Conservation (phyloP, 2,113 vertebrate genomes). For the Propithecus coquereli region DNA sequence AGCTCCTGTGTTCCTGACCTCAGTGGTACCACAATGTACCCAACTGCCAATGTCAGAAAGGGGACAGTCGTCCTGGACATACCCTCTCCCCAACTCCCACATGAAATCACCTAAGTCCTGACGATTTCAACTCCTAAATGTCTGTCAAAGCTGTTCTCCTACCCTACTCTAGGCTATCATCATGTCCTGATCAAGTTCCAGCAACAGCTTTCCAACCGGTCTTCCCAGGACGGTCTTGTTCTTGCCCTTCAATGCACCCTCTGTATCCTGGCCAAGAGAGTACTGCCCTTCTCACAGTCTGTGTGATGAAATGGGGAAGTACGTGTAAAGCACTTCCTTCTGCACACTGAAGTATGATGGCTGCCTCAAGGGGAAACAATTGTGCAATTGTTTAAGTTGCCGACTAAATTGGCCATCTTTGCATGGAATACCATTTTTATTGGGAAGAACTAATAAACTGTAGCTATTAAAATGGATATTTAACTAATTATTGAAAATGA, state of each 20-base stretch:
- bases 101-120: not conserved
- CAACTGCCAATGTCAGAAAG: not conserved
- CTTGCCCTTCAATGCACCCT: not conserved
- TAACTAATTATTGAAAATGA: not conserved
- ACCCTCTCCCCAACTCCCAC: rapidly evolving
- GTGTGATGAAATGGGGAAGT: not conserved
- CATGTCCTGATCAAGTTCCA: not conserved
- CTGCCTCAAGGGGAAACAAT: not conserved
- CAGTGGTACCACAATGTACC: rapidly evolving
- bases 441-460: not conserved
- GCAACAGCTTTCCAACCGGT: not conserved
- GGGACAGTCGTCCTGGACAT: not conserved
- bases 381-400: not conserved
- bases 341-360: not conserved
- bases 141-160: not conserved
- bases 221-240: not conserved
- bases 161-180: not conserved
- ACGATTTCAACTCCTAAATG: not conserved
- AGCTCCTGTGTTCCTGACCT: not conserved
- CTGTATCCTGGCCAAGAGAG: not conserved
- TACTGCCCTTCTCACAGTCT: not conserved
- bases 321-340: not conserved
- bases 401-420: not conserved
- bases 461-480: not conserved
- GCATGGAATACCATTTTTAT: not conserved